Evolutionary conservation across 2,888 invertebrate species (phyloP).

Genomic region (Creontiades dilutus): DNA sequence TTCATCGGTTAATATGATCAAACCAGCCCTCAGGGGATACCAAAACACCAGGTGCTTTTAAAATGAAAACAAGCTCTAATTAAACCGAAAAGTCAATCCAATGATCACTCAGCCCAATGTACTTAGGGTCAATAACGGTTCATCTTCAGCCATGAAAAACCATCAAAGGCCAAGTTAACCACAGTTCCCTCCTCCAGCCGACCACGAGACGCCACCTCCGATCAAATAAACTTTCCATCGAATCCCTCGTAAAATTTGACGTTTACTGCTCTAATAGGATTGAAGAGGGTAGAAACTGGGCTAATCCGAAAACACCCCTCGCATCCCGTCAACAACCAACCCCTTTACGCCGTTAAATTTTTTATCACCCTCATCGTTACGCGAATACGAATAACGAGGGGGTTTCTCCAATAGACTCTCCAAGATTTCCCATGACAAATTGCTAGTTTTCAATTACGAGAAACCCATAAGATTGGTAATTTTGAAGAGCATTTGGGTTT

Average conservation of each 20-base stretch:
- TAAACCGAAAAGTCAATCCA: not conserved
- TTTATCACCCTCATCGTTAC: not conserved
- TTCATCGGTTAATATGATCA: too few relatives aligned
- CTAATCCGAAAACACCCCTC: constrained; percentile 32
- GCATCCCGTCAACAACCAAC: constrained; percentile 17
- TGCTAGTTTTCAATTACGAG: too few relatives aligned
- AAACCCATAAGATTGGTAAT: too few relatives aligned
- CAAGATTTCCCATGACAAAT: too few relatives aligned
- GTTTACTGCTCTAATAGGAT: constrained; percentile 27
- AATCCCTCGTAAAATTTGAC: constrained; percentile 23
- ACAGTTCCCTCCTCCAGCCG: not conserved
- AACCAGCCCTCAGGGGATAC: too few relatives aligned
- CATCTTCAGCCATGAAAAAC: not conserved
- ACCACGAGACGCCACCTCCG: constrained; percentile 8
- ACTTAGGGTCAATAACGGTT: not conserved
- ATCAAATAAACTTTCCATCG: constrained; percentile 28
- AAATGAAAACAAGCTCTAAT: too few relatives aligned
- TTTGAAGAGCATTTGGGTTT: too few relatives aligned
- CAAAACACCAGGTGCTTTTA: too few relatives aligned
- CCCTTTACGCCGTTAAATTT: constrained; percentile 9
- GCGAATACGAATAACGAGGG: not conserved
- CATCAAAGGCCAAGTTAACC: not conserved
- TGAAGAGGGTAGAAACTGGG: constrained; percentile 14
- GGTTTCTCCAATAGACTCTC: too few relatives aligned
- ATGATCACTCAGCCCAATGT: not conserved